Evolutionary conservation across 2,113 vertebrate genomes (phyloP), one percentile per base, ranked within the genome.

Genomic region (Grammomys dolichurus): DNA sequence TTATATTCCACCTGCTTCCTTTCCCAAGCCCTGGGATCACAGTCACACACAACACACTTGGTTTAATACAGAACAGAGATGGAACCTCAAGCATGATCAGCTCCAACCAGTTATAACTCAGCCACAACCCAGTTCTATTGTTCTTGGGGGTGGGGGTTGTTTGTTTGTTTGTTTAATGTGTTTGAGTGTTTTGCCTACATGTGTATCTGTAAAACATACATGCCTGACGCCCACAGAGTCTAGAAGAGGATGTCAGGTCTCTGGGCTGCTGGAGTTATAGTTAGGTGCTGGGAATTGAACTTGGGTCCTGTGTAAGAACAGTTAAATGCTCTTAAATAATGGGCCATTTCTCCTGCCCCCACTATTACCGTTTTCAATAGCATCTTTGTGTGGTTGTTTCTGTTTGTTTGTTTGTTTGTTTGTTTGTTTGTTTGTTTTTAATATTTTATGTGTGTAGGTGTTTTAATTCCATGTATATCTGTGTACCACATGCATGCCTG

Each of bases 341-440:
- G 36, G 24, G 51, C 19, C 33, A n/a, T 28, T 56, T 8, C 78
- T 24, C 22, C 6, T 60, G n/a, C 51, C 28, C 58, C 14, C 3
- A 10, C n/a, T 31, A 46, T n/a, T 58, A 86, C 14, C 33, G 11
- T 91, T 91, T 94, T 96, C 65, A 80, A 73, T 72, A 73, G 26
- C 43, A 56, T 54, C 65, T 51, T 89, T 58, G 1, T 75, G 63
- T 87, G 51, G 28, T 85, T 85, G 14, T 85, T 24, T 81, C 56
- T n/a, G 54, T 51, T 51, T 51, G 48, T 51, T 51, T 51, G 48
- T 51, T 51, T 51, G 48, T n/a, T 58, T 72, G 36, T 40, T 40
- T 72, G 48, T 51, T 51, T 51, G 48, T 51, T 51, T 51, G 48
- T n/a, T 58, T 72, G 36, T 40, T 40, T 72, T 65, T 65, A 43